Evolutionary conservation across 2,888 invertebrate genomes (phyloP).

Genomic region (Perizoma flavofasciatum): DNA sequence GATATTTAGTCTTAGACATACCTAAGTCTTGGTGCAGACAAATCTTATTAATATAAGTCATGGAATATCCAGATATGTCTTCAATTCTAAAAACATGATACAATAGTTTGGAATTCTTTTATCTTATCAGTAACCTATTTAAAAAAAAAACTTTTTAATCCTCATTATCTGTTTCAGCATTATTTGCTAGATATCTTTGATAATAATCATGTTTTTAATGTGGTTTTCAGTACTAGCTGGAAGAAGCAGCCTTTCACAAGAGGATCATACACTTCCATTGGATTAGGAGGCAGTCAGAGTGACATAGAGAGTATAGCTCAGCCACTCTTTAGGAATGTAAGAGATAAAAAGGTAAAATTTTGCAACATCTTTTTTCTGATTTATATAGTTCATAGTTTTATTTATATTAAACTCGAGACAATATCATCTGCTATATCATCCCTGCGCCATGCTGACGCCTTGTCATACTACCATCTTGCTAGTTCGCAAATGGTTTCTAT

Average conservation of each 20-base stretch:
- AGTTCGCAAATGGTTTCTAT: too few relatives aligned
- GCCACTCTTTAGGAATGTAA: conserved; percentile 89
- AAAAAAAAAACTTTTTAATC: neutral
- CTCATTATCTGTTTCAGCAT: neutral
- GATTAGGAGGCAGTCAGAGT: conserved; percentile 93
- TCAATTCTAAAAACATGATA: neutral
- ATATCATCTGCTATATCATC: too few relatives aligned
- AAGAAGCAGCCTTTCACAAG: conserved; percentile 90
- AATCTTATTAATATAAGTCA: too few relatives aligned
- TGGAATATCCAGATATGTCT: neutral
- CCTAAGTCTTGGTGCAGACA: too few relatives aligned
- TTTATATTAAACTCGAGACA: too few relatives aligned
- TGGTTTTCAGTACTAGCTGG: conserved; percentile 91
- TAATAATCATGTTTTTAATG: neutral
- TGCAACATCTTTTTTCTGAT: neutral
- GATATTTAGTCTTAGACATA: too few relatives aligned
- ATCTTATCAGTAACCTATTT: neutral
- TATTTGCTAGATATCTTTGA: neutral
- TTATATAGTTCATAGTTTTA: too few relatives aligned
- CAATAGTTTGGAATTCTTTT: neutral
- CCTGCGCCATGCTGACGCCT: too few relatives aligned
- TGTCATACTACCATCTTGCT: too few relatives aligned
- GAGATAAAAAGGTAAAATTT: conserved; percentile 86
- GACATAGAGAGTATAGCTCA: conserved; percentile 95
- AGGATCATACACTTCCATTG: conserved; percentile 96